Evolutionary conservation across 2,888 invertebrate genomes (phyloP).

Genomic region (Esperia sulphurella): DNA sequence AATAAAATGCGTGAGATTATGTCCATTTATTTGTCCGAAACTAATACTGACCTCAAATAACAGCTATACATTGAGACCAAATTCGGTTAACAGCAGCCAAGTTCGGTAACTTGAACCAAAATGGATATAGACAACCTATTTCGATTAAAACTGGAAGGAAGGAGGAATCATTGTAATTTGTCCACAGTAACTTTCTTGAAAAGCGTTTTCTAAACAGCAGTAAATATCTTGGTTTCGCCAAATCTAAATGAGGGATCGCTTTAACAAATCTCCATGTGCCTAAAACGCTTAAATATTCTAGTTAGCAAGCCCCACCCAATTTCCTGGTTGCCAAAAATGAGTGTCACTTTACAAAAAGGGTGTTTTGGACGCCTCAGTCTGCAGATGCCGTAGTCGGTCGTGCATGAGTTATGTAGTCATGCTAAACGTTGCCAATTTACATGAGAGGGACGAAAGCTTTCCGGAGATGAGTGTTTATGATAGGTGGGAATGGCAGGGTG

Average conservation of each 20-base stretch:
- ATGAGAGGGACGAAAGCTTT: conserved; percentile 65
- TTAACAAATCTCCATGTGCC: conserved; percentile 47
- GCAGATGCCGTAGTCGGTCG: conserved; percentile 4
- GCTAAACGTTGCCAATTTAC: conserved; percentile 64
- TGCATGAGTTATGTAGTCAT: conserved; percentile 31
- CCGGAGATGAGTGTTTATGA: conserved; percentile 64
- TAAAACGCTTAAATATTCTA: conserved; percentile 38
- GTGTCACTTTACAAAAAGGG: conserved; percentile 67
- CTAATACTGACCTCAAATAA: too few relatives aligned
- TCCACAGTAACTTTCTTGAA: too few relatives aligned
- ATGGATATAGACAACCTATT: too few relatives aligned
- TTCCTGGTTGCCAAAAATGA: conserved; percentile 66
- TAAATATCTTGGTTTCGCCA: too few relatives aligned
- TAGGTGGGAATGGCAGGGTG: conserved; percentile 21
- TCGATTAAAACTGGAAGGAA: too few relatives aligned
- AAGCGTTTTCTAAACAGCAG: too few relatives aligned
- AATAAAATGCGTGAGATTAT: too few relatives aligned
- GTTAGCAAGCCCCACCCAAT: conserved; percentile 56
- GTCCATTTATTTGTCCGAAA: too few relatives aligned
- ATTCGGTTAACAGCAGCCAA: too few relatives aligned
- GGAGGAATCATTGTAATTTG: too few relatives aligned
- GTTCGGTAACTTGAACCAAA: too few relatives aligned
- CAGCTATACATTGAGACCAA: too few relatives aligned
- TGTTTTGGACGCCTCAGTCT: conserved; percentile 19
- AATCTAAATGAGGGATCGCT: background rate